Percentiles rank a stretch among this genome's conserved stretches.
These are phyloP conservation scores for Paramormyrops kingsleyae DNA, from an alignment of 2,113 vertebrate genomes.

Conservation along the genomic window DNA sequence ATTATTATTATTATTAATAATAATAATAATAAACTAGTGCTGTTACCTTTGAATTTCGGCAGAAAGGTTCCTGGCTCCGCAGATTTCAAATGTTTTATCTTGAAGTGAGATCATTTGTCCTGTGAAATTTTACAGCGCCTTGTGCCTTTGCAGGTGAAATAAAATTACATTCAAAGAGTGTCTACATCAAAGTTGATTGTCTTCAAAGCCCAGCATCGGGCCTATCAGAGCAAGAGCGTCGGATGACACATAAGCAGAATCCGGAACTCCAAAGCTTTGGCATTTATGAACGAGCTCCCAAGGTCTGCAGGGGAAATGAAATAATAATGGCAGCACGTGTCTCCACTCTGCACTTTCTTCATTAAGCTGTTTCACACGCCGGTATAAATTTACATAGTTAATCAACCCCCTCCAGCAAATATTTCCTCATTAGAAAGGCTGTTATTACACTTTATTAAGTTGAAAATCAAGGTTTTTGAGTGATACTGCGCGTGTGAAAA, in stretches of 20 bases:
- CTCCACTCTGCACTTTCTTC: constrained; percentile 1
- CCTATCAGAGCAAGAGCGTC: background rate
- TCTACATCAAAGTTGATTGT: background rate
- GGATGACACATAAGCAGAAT: background rate
- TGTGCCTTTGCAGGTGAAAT: background rate
- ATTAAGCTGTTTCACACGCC: constrained; percentile 14
- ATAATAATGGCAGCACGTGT: background rate
- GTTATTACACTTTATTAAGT: constrained; percentile 14
- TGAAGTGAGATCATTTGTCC: background rate
- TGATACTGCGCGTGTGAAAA: background rate
- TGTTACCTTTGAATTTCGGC: background rate
- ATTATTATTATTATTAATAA: too few relatives aligned
- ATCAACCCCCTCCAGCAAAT: constrained; percentile 10
- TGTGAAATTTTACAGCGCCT: background rate
- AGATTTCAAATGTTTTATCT: background rate
- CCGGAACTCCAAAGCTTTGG: background rate
- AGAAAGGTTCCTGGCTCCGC: background rate
- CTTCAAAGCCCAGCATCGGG: background rate
- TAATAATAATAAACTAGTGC: background rate
- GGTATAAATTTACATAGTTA: constrained; percentile 19
- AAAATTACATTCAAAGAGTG: background rate
- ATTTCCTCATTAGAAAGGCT: constrained; percentile 10
- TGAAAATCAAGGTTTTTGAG: constrained; percentile 7
- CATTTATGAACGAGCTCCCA: background rate
- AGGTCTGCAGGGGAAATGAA: background rate